phyloP scores from a whole-genome alignment of 2,888 invertebrate genomes.

The Melieria crassipennis region DNA sequence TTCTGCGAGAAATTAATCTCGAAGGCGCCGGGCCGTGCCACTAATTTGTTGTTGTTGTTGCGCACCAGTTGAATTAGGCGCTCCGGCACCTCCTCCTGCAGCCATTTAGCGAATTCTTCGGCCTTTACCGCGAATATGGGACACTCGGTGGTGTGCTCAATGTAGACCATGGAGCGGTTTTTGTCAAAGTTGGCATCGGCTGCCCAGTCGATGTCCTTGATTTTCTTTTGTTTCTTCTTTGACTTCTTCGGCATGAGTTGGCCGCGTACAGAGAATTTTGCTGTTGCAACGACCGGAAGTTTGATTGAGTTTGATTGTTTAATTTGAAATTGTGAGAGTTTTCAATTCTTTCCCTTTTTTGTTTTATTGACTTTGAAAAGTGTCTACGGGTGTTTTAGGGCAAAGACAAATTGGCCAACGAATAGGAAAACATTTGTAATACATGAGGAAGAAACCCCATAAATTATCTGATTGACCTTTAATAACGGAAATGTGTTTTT shows the following conservation, averaged over 20 bases:
- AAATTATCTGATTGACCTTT: too few relatives aligned
- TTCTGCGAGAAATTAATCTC: slow-evolving; percentile 59
- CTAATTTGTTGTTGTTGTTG: slow-evolving; percentile 53
- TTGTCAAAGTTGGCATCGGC: slow-evolving; percentile 53
- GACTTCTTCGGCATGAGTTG: slow-evolving; percentile 28
- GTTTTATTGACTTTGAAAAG: too few relatives aligned
- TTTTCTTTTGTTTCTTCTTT: slow-evolving; percentile 39
- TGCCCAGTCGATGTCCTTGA: slow-evolving; percentile 55
- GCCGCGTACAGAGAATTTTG: slow-evolving; percentile 6
- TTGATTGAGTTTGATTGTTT: background rate
- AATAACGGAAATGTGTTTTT: slow-evolving; percentile 5
- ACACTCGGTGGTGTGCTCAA: slow-evolving; percentile 61
- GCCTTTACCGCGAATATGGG: slow-evolving; percentile 59
- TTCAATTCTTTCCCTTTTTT: background rate
- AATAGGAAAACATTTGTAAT: too few relatives aligned
- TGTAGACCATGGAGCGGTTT: slow-evolving; percentile 58
- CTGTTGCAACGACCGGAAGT: background rate
- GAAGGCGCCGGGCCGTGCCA: slow-evolving; percentile 56
- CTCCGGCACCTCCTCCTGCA: slow-evolving; percentile 53
- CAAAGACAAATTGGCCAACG: too few relatives aligned
- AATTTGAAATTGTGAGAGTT: background rate
- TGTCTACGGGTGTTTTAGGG: too few relatives aligned
- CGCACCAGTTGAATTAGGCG: slow-evolving; percentile 54
- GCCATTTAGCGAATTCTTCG: slow-evolving; percentile 50
- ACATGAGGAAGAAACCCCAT: too few relatives aligned